Evolutionary conservation across 2,888 invertebrate species (phyloP).

Genomic region (Xanthia togata): DNA sequence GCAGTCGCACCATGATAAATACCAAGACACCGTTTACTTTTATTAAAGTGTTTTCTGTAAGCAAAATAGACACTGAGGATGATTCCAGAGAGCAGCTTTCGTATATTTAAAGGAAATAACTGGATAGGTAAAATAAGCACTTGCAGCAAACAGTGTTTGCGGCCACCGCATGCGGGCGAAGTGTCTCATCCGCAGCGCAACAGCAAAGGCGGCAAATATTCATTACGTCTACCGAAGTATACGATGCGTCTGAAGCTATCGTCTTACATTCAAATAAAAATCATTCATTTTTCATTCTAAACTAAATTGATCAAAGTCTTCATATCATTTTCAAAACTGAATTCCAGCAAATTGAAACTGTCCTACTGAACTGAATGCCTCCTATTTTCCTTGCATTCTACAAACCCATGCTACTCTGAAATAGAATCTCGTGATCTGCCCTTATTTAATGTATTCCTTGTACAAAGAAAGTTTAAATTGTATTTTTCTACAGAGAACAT

Average conservation of each 20-base stretch:
- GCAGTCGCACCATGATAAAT: conserved; percentile 52
- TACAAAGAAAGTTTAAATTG: conserved; percentile 69
- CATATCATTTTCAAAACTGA: neutral
- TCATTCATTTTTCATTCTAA: neutral
- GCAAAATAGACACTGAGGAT: conserved; percentile 10
- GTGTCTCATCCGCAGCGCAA: neutral
- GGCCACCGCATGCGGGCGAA: neutral
- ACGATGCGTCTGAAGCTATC: neutral
- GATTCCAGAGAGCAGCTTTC: neutral
- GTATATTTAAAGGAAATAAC: neutral
- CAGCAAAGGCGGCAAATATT: no score
- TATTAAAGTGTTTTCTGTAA: conserved; percentile 53
- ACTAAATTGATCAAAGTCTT: no score
- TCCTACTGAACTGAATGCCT: neutral
- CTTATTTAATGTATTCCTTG: conserved; percentile 64
- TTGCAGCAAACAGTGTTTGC: neutral
- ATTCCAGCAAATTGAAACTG: conserved; percentile 15
- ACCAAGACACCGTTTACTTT: conserved; percentile 49
- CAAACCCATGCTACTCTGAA: conserved; percentile 31
- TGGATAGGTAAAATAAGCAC: no score
- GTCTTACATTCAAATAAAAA: neutral
- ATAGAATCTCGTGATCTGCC: conserved; percentile 52
- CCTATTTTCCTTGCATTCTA: neutral
- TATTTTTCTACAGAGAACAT: conserved; percentile 68
- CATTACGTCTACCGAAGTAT: neutral